Conservation (phyloP, 2,113 vertebrate species). For the Euleptes europaea region DNA sequence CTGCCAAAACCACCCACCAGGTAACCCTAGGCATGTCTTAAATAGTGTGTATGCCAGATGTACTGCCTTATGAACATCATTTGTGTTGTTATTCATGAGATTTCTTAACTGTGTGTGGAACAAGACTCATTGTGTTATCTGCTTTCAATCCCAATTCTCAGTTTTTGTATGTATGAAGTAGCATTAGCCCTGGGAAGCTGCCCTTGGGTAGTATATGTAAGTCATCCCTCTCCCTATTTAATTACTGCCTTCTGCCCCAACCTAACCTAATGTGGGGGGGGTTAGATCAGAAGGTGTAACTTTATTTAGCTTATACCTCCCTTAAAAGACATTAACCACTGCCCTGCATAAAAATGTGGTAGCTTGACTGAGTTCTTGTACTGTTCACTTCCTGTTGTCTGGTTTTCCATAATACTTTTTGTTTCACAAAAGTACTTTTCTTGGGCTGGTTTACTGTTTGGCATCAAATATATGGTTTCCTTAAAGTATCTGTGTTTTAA, state of each 20-base stretch:
- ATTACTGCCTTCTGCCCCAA: not conserved
- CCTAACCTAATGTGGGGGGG: too few relatives aligned
- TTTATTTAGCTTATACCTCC: not conserved
- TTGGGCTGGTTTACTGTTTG: constrained; percentile 41
- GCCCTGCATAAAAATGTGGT: constrained; percentile 28
- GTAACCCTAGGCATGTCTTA: too few relatives aligned
- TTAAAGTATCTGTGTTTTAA: constrained; percentile 50
- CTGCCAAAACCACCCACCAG: too few relatives aligned
- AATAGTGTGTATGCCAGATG: too few relatives aligned
- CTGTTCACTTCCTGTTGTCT: constrained; percentile 38
- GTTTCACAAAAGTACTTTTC: constrained; percentile 46
- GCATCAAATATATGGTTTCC: constrained; percentile 42
- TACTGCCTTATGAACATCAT: too few relatives aligned
- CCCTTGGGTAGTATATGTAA: too few relatives aligned
- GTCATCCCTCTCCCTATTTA: not conserved
- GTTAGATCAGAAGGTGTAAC: not conserved
- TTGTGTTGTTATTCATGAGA: too few relatives aligned
- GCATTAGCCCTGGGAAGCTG: not conserved
- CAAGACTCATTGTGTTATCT: too few relatives aligned
- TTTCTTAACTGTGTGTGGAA: too few relatives aligned
- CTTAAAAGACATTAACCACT: not conserved
- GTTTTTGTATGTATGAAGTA: not conserved
- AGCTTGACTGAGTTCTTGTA: not conserved
- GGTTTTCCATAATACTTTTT: constrained; percentile 50
- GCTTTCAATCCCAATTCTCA: too few relatives aligned